Base-by-base conservation (phyloP, 1,140 invertebrate genomes). In the Magallana angulata region DNA sequence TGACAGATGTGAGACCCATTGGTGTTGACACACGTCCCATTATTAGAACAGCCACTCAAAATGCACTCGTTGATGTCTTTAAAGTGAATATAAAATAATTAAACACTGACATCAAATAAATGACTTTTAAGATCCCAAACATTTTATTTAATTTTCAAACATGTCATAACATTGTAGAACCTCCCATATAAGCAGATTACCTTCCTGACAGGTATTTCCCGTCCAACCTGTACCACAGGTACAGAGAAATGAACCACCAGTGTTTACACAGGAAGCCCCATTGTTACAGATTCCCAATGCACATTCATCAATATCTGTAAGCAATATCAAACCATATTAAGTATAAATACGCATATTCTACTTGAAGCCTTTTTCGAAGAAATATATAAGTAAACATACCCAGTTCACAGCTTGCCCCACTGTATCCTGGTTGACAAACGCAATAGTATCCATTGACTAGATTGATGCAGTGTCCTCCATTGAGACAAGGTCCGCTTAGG, bases 241-340 rank as follows among this genome's bases (percentile, higher is more conserved):
- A 24, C 81, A 82, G 16, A 11, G 18, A 12, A 57, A 57, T 57
- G 48, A 57, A 14, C 14, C 48, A 82, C 1, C 8, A 9, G 48
- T 16, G 56, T 57, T 56, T 0, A 18, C 14, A 24, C 48, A 82
- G 3, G 12, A 30, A 9, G 36, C 14, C 5, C 7, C 16, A 82
- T 57, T 82, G 16, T 82, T 16, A n/a, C 48, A 82, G 57, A 56
- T 57, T 30, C 36, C 48, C 16, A 57, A 16, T 58, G 8, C 11
- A 57, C 48, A 82, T 58, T 57, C 48, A 82, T 58, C 81, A n/a
- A 82, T 8, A 57, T 82, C 48, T 57, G 30, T 14, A 82, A 57
- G 1, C 5, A 48, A 48, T 48, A 48, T 48, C 0, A 4, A 48
- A 48, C 36, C 36, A n/a, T n/a, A n/a, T n/a, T n/a, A n/a, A n/a